A percentile compares a stretch with the other conserved stretches of the same genome.
Evolutionary conservation across 30 jellyfish, hydroid and myxozoan species (phyloP).

Genomic region (Cassiopea xamachana): DNA sequence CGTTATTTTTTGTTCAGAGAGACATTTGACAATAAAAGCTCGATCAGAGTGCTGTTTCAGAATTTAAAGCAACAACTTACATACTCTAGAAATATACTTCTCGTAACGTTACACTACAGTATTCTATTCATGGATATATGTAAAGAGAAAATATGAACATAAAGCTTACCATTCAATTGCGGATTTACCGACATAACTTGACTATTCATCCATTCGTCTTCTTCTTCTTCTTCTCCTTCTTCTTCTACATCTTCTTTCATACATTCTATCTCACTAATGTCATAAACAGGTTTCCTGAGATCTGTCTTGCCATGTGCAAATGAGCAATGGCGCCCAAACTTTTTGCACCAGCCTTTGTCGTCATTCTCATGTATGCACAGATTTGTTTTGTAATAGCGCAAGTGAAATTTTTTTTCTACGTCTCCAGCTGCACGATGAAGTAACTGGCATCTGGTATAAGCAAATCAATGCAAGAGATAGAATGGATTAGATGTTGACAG

Average conservation of each 20-base stretch:
- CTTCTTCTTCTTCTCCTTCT: too few relatives aligned
- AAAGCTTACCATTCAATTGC: constrained; percentile 88
- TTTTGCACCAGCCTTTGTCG: constrained; percentile 86
- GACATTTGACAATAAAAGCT: too few relatives aligned
- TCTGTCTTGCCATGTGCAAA: constrained; percentile 99
- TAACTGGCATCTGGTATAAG: constrained; percentile 79
- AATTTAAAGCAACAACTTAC: too few relatives aligned
- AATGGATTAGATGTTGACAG: background rate
- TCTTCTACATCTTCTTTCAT: too few relatives aligned
- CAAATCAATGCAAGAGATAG: background rate
- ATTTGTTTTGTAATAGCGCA: constrained; percentile 93
- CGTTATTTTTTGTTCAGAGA: too few relatives aligned
- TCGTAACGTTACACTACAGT: too few relatives aligned
- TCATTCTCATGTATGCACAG: constrained; percentile 98
- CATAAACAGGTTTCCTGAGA: constrained; percentile 96
- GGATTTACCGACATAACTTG: constrained; percentile 97
- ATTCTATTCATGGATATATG: too few relatives aligned
- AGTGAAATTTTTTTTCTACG: constrained; percentile 94
- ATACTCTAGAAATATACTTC: too few relatives aligned
- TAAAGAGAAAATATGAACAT: too few relatives aligned
- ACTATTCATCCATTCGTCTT: constrained; percentile 90
- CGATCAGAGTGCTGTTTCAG: too few relatives aligned
- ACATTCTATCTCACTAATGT: constrained; percentile 86
- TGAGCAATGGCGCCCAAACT: constrained; percentile 98
- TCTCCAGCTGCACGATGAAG: constrained; percentile 99